Conservation (phyloP, 1,140 invertebrate species). For the Oscheius sp. region DNA sequence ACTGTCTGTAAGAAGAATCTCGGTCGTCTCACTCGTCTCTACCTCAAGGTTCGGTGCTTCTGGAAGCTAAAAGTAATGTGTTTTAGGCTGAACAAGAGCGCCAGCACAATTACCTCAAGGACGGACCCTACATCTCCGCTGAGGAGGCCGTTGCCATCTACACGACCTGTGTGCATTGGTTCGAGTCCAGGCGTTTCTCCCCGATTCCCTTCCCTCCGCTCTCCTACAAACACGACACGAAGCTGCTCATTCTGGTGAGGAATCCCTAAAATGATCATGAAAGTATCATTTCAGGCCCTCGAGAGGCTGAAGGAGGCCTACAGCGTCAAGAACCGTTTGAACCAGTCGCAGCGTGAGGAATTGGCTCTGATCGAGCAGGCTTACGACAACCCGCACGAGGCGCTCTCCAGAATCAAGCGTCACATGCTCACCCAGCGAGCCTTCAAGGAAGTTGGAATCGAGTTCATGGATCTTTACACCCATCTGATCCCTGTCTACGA, state of each 20-base stretch:
- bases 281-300: conserved; percentile 67
- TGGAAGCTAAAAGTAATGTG: not conserved
- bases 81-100: conserved; percentile 86
- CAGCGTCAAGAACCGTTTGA: conserved; percentile 94
- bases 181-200: conserved; percentile 93
- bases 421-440: conserved; percentile 84
- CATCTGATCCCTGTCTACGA: conserved; percentile 98
- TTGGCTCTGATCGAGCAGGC: conserved; percentile 97
- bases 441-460: conserved; percentile 78
- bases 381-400: conserved; percentile 99
- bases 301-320: conserved; percentile 98
- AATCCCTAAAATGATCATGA: not conserved
- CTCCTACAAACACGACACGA: conserved; percentile 99
- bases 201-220: conserved; percentile 98
- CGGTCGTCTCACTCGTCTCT: conserved; percentile 88
- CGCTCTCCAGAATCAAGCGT: conserved; percentile 95
- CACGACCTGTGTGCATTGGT: conserved; percentile 98
- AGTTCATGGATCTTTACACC: conserved; percentile 99
- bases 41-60: conserved; percentile 72
- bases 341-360: conserved; percentile 98
- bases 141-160: conserved; percentile 99
- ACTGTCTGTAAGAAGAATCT: conserved; percentile 99
- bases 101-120: conserved; percentile 96
- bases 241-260: conserved; percentile 80
- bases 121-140: conserved; percentile 97